A percentile compares a stretch with the other conserved stretches of the same genome.
Evolutionary conservation across 2,888 invertebrate species (phyloP).

Genomic region (Eurytoma californica): DNA sequence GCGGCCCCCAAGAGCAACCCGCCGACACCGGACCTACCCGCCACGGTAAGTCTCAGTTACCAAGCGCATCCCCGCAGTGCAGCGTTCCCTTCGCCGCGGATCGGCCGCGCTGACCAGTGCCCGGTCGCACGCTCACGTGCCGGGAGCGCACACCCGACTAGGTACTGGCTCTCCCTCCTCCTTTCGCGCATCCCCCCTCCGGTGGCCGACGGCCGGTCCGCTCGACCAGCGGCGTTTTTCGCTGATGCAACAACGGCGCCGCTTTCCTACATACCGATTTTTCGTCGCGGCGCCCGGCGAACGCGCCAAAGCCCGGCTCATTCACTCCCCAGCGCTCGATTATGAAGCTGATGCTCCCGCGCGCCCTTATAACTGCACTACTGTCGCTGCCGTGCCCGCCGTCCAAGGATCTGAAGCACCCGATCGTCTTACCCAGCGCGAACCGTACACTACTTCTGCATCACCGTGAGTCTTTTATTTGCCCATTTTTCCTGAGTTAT

Average conservation of each 20-base stretch:
- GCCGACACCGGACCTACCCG: neutral
- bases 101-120: too few relatives aligned
- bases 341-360: neutral
- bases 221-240: neutral
- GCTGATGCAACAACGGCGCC: neutral
- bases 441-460: neutral
- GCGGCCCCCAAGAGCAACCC: neutral
- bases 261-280: neutral
- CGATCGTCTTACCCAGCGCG: neutral
- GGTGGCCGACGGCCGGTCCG: too few relatives aligned
- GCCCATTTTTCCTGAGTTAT: too few relatives aligned
- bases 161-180: too few relatives aligned
- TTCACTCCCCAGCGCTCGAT: conserved; percentile 10
- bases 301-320: neutral
- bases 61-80: neutral
- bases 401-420: neutral
- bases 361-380: neutral
- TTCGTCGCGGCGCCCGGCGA: neutral
- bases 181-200: neutral
- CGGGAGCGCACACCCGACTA: neutral
- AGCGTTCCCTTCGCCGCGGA: too few relatives aligned
- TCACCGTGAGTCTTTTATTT: too few relatives aligned
- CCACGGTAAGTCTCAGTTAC: neutral
- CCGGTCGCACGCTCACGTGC: neutral
- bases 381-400: too few relatives aligned